Conservation (phyloP, 2,888 invertebrate species). For the Lucinisca nassula region DNA sequence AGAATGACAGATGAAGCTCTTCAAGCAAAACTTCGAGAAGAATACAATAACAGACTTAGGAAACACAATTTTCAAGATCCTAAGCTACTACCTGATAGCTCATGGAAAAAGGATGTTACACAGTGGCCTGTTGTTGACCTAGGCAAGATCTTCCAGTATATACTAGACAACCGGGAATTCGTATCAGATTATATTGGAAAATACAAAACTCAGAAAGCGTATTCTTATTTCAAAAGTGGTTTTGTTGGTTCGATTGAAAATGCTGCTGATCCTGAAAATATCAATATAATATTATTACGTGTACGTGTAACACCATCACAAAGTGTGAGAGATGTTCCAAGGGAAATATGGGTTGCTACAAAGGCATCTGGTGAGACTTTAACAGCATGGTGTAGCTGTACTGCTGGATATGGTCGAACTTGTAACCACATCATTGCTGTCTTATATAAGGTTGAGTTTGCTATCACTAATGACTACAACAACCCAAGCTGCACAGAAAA, state of each 20-base stretch:
- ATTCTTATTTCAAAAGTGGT: neutral
- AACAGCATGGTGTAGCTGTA: slow-evolving; percentile 35
- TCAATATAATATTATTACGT: neutral
- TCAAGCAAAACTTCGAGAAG: neutral
- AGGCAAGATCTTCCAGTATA: neutral
- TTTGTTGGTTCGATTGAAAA: slow-evolving; percentile 16
- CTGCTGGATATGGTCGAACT: neutral
- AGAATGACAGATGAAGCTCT: neutral
- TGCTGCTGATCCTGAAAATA: neutral
- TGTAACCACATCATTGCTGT: slow-evolving; percentile 8
- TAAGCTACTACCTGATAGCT: neutral
- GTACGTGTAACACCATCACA: slow-evolving; percentile 11
- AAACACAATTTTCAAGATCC: neutral
- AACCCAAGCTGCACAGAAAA: neutral
- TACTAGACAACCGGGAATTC: neutral
- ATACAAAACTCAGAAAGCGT: neutral
- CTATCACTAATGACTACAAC: neutral
- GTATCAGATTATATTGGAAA: neutral
- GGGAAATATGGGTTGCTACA: slow-evolving; percentile 1
- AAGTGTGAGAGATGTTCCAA: neutral
- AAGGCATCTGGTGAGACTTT: neutral
- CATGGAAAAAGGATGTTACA: neutral
- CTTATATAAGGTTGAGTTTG: neutral
- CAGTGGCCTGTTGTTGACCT: neutral
- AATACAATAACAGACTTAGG: neutral